Base-by-base conservation (phyloP, 1,140 invertebrate genomes). In the Oedothorax gibbosus region DNA sequence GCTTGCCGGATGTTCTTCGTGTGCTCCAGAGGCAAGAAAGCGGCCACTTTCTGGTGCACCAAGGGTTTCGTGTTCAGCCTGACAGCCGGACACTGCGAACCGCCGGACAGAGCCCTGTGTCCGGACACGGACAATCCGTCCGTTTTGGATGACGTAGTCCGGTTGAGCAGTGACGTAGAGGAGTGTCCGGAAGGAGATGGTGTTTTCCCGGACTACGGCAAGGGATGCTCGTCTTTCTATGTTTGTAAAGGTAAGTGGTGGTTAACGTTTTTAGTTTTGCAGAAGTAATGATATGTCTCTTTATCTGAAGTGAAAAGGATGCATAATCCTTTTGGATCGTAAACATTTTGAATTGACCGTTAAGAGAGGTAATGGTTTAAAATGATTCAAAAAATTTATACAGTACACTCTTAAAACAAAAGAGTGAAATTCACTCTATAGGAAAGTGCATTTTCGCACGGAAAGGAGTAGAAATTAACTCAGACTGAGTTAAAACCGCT, bases 201-300 rank as follows among this genome's bases (percentile, higher is more conserved):
- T 0, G 92, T 92, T 66, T 93, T 93, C 87, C 90, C 91, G 4
- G 91, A 93, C 68, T 88, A 89, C 9, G 90, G 90, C 51, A 91
- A 91, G 0, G 92, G 91, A 6, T 93, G 93, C 87, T 90, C 91
- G 14, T 91, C 91, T 14, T 93, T 93, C 88, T 93, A 91, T 87
- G 91, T 91, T 85, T 93, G 93, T 53, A 87, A 75, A 84, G 80
- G 86, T 86, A 12, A 79, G 79, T 20, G n/a, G 53, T 18, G 1
- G n/a, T 35, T 64, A 7, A 14, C 18, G n/a, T n/a, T n/a, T 35
- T 35, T 35, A 35, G 35, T 35, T 35, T 35, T 35, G 35, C 54
- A n/a, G n/a, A n/a, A n/a, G n/a, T n/a, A n/a, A n/a, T n/a, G n/a
- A n/a, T n/a, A n/a, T n/a, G n/a, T n/a, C n/a, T n/a, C n/a, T n/a